Conservation (phyloP, 2,797 vertebrate genomes). For the Sebastes minor region DNA sequence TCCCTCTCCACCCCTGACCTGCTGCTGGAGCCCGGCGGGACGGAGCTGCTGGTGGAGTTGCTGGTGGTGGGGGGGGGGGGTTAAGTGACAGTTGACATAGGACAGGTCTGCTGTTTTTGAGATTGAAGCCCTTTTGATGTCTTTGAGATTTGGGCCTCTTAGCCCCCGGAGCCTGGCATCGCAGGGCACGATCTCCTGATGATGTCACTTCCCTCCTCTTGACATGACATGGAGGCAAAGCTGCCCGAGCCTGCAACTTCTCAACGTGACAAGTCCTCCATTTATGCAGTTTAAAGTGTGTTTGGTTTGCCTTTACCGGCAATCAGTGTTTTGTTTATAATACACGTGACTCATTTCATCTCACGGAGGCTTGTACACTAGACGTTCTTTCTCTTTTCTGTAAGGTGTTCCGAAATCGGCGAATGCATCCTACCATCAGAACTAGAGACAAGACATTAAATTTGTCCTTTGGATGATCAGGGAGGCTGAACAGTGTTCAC, state of each 20-base stretch:
- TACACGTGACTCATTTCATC: background rate
- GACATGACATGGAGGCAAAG: constrained; percentile 11
- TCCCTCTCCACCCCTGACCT: constrained; percentile 72
- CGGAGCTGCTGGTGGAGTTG: background rate
- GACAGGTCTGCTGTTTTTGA: constrained; percentile 68
- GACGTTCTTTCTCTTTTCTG: background rate
- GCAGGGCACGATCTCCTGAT: constrained; percentile 31
- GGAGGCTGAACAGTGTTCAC: background rate
- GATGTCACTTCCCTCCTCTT: constrained; percentile 52
- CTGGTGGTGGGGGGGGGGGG: background rate
- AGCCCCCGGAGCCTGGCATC: constrained; percentile 42
- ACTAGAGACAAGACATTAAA: background rate
- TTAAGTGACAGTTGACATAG: constrained; percentile 82
- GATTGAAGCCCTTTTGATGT: constrained; percentile 66
- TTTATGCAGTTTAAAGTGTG: constrained; percentile 29
- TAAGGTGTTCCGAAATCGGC: background rate
- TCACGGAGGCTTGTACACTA: background rate
- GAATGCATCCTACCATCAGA: background rate
- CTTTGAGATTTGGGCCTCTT: constrained; percentile 35
- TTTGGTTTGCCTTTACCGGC: background rate
- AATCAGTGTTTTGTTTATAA: constrained; percentile 1
- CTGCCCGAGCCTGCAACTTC: constrained; percentile 35
- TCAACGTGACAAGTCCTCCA: constrained; percentile 37
- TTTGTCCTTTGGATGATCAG: background rate
- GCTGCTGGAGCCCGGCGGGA: constrained; percentile 53